phyloP scores from a whole-genome alignment of 2,113 vertebrate species.

The Pelmatolapia mariae region DNA sequence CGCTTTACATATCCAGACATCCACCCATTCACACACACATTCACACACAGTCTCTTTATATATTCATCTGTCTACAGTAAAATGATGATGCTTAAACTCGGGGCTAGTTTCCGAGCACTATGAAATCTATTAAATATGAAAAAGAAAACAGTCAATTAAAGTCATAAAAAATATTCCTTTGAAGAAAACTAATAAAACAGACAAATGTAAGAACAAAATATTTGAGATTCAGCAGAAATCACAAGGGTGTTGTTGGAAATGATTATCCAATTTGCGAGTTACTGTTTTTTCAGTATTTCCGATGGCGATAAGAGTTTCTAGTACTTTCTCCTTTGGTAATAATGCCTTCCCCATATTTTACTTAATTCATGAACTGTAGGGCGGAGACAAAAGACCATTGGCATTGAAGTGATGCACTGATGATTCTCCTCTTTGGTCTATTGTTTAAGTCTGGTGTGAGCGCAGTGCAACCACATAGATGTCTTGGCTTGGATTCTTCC shows the following conservation, averaged over 20 bases:
- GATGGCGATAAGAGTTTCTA: not conserved
- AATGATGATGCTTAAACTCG: not conserved
- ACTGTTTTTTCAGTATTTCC: not conserved
- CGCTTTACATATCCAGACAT: too few species aligned
- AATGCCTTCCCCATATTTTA: not conserved
- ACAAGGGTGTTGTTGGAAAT: not conserved
- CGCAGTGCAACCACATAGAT: not conserved
- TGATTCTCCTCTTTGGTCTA: not conserved
- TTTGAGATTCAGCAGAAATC: not conserved
- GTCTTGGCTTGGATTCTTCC: not conserved
- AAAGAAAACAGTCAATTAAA: not conserved
- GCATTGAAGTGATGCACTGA: not conserved
- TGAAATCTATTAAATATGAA: not conserved
- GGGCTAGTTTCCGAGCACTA: not conserved
- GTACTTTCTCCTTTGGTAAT: not conserved
- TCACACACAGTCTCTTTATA: not conserved
- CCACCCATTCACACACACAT: too few species aligned
- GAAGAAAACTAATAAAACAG: not conserved
- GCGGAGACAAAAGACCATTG: constrained; percentile 8
- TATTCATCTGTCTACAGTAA: not conserved
- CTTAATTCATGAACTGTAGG: not conserved
- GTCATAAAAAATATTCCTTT: not conserved
- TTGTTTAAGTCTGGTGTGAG: not conserved
- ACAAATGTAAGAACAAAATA: not conserved
- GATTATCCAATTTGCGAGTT: not conserved